These are phyloP conservation scores for Mormyrops boulengeri DNA, from an alignment of 2,797 vertebrate genomes.

Conservation along the genomic window DNA sequence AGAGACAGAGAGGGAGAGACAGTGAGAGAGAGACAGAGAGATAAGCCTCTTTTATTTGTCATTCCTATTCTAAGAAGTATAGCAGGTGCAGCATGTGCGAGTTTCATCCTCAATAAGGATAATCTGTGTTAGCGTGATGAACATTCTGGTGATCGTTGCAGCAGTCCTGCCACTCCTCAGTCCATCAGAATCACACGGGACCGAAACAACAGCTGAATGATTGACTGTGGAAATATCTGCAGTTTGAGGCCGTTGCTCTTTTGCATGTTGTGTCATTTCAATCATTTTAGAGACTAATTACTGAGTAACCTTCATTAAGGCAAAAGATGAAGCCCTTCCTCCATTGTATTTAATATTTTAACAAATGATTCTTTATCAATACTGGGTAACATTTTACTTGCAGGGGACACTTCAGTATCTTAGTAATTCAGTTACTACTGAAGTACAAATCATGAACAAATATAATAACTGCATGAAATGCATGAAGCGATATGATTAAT, in stretches of 20 bases:
- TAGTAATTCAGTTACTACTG: too few species aligned
- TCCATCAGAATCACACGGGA: background rate
- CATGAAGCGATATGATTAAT: too few species aligned
- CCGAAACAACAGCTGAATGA: background rate
- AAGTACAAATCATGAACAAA: too few species aligned
- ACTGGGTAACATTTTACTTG: background rate
- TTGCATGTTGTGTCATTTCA: background rate
- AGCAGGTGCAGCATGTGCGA: background rate
- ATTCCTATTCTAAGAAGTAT: background rate
- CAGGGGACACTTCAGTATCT: too few species aligned
- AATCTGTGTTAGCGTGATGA: background rate
- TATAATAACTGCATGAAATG: too few species aligned
- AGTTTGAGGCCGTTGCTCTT: background rate
- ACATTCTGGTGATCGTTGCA: background rate
- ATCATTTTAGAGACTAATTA: background rate
- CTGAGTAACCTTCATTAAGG: background rate
- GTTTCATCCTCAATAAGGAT: background rate
- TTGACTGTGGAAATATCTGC: background rate
- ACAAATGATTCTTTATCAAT: background rate
- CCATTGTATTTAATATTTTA: background rate
- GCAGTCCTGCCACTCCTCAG: background rate
- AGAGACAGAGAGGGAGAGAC: too few species aligned
- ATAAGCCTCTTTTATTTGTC: background rate
- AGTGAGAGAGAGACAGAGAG: background rate
- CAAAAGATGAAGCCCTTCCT: background rate